Percentiles rank a stretch among this genome's conserved stretches.
phyloP scores from a whole-genome alignment of 2,113 vertebrate genomes.

The Cinclus cinclus region DNA sequence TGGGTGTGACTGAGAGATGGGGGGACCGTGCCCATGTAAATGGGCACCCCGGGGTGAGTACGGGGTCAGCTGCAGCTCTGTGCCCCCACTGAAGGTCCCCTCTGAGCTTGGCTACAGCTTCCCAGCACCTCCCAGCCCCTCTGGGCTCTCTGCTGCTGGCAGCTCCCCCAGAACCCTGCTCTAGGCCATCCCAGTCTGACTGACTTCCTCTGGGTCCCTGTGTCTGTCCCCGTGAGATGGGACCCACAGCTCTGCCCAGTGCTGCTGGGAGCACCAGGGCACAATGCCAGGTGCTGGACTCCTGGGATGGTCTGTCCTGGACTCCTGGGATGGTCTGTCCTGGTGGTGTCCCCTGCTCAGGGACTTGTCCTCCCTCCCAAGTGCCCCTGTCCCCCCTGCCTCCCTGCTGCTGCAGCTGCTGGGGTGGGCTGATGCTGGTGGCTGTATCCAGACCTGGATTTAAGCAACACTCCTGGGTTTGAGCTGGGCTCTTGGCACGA shows the following conservation, averaged over 20 bases:
- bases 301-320: not conserved
- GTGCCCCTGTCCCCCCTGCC: fast-evolving
- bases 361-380: not conserved
- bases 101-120: not conserved
- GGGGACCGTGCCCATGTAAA: fast-evolving
- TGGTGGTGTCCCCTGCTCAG: not conserved
- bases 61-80: not conserved
- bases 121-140: not conserved
- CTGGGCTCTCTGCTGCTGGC: not conserved
- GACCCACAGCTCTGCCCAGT: fast-evolving
- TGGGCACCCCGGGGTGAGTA: fast-evolving
- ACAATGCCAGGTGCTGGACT: too few relatives aligned
- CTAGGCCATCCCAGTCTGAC: not conserved
- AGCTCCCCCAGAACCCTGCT: not conserved
- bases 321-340: not conserved
- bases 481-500: not conserved
- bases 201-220: fast-evolving
- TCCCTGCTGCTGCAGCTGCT: not conserved
- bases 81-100: not conserved
- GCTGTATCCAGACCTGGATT: not conserved
- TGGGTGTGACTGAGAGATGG: fast-evolving
- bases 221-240: fast-evolving
- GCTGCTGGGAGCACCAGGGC: not conserved
- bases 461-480: not conserved
- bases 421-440: not conserved